A percentile compares a stretch with the other conserved stretches of the same genome.
phyloP scores from a whole-genome alignment of 35 echinoderm and acorn worm genomes.

The Apostichopus parvimensis region DNA sequence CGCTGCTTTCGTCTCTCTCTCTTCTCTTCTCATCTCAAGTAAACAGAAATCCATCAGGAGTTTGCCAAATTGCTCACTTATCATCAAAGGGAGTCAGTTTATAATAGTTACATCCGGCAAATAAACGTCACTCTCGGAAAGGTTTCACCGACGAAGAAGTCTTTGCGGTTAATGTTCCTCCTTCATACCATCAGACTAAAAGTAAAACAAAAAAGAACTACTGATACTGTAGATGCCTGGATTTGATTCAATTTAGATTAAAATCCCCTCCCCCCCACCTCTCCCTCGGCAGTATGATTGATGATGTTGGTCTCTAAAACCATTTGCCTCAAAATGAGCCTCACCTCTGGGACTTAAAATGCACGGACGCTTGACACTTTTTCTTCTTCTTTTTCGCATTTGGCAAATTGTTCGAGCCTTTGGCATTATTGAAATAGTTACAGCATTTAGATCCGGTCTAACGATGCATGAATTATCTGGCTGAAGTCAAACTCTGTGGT shows the following conservation, averaged over 20 bases:
- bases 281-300: background rate
- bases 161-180: no score
- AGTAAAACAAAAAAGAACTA: no score
- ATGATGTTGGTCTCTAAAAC: background rate
- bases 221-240: background rate
- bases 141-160: background rate
- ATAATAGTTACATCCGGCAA: background rate
- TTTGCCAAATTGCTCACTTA: conserved; percentile 9
- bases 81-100: background rate
- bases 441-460: no score
- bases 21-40: background rate
- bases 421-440: no score
- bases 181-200: no score
- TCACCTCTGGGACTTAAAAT: conserved; percentile 5
- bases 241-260: conserved; percentile 48
- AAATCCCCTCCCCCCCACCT: background rate
- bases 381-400: background rate
- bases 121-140: background rate
- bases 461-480: no score
- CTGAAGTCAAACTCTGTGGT: no score
- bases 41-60: conserved; percentile 46
- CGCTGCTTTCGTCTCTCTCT: background rate
- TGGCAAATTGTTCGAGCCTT: background rate
- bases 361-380: background rate
- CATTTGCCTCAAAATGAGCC: conserved; percentile 30